phyloP scores from a whole-genome alignment of 2,797 vertebrate species.

The Enteromius fasciolatus region DNA sequence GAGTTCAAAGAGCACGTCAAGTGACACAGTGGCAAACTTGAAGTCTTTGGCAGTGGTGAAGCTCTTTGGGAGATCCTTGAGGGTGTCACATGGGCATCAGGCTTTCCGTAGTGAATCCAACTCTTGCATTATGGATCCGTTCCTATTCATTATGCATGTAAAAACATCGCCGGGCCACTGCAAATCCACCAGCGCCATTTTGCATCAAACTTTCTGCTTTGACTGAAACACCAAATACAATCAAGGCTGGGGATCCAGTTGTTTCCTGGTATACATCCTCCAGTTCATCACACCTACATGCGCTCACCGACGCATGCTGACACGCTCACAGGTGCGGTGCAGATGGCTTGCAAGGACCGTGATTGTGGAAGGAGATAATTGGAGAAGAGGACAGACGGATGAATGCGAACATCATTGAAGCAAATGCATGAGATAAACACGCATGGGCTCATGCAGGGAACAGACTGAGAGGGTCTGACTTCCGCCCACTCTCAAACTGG shows the following conservation, averaged over 20 bases:
- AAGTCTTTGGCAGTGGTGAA: slow-evolving; percentile 23
- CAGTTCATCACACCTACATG: slow-evolving; percentile 9
- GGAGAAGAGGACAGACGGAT: slow-evolving; percentile 25
- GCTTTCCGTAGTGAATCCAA: slow-evolving; percentile 45
- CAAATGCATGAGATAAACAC: slow-evolving; percentile 32
- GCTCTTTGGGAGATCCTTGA: slow-evolving; percentile 38
- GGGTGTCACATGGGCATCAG: slow-evolving; percentile 44
- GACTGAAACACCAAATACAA: slow-evolving; percentile 2
- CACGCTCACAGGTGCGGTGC: slow-evolving; percentile 29
- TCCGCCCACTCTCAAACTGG: slow-evolving; percentile 63
- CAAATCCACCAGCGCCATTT: slow-evolving; percentile 32
- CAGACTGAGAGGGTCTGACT: slow-evolving; percentile 53
- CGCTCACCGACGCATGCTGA: slow-evolving; percentile 16
- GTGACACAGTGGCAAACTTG: slow-evolving; percentile 24
- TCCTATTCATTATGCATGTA: slow-evolving; percentile 61
- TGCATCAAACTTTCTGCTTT: slow-evolving; percentile 35
- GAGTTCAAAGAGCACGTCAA: background rate
- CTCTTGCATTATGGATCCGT: slow-evolving; percentile 62
- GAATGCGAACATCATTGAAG: slow-evolving; percentile 16
- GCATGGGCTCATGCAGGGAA: background rate
- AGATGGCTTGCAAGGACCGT: slow-evolving; percentile 10
- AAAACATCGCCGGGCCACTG: slow-evolving; percentile 28
- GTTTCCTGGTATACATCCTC: slow-evolving; percentile 43
- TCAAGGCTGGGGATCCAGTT: slow-evolving; percentile 32
- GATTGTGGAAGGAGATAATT: slow-evolving; percentile 6